Evolutionary conservation across 2,888 invertebrate species (phyloP), one percentile per base, ranked within the genome.

Genomic region (Tanytarsus gracilentus): DNA sequence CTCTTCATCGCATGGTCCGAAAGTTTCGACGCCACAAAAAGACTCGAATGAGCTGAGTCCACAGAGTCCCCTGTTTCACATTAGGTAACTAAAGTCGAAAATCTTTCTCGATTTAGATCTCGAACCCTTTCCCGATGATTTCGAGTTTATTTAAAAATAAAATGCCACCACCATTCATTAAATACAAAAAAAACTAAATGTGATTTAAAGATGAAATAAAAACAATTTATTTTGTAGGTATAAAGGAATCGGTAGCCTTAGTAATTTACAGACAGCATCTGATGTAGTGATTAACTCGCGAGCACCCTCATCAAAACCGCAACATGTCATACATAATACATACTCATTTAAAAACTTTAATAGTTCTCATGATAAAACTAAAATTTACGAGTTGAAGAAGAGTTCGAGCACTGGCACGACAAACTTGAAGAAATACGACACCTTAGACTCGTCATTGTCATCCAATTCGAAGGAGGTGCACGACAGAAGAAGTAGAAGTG

Each of bases 371-470:
- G 61, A 64, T 33, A 62, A 62, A 51, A n/a, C n/a, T n/a, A n/a
- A n/a, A 44, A 63, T 55, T 55, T 62, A 66, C 64, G 65, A 66
- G 62, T 64, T 67, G 63, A 64, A 66, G 62, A 68, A 68, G 65
- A 67, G 68, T 66, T 66, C 68, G 63, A 68, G 68, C 75, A 75
- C 78, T 74, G 71, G 69, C 63, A 68, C 60, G 16, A 60, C 30
- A 18, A 33, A 52, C 14, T 49, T 49, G n/a, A 49, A 49, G 16
- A 39, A 39, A 39, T 40, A 40, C 29, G 89, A 88, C 0, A 91
- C 91, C n/a, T 76, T 92, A 64, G 89, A 91, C 69, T 92, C 91
- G 33, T 58, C 58, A 5, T 39, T 44, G 14, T 56, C 56, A 26
- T 58, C 58, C 6, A 58, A 58, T 21, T 25, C 14, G 14, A 89